phyloP scores from a whole-genome alignment of 2,797 vertebrate genomes.

The Eleutherodactylus coqui region DNA sequence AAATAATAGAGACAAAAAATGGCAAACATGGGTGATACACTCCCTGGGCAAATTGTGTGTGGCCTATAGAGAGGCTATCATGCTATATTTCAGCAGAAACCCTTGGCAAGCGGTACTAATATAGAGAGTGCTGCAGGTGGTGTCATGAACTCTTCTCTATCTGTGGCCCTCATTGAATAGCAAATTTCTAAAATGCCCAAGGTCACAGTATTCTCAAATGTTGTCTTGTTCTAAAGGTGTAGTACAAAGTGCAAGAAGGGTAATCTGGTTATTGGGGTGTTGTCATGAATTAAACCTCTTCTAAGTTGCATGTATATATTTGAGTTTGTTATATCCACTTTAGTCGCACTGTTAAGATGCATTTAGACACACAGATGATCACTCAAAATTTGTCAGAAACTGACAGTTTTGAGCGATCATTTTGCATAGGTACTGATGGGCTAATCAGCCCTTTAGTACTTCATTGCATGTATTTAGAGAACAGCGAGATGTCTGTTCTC shows the following conservation, averaged over 20 bases:
- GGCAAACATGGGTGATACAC: neutral
- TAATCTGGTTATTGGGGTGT: neutral
- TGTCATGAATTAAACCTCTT: neutral
- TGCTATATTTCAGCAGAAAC: neutral
- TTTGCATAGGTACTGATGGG: no score
- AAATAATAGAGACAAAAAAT: slow-evolving; percentile 16
- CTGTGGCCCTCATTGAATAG: slow-evolving; percentile 15
- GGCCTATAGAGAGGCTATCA: neutral
- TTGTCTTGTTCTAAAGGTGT: neutral
- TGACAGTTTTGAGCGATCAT: no score
- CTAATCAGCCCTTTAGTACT: no score
- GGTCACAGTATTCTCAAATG: slow-evolving; percentile 24
- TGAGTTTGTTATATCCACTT: neutral
- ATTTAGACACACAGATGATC: no score
- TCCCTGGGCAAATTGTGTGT: neutral
- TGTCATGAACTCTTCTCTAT: slow-evolving; percentile 32
- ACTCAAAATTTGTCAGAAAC: no score
- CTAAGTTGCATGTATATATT: neutral
- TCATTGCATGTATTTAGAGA: no score
- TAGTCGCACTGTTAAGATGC: no score
- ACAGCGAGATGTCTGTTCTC: no score
- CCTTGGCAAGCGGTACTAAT: slow-evolving; percentile 6
- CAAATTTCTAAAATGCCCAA: slow-evolving; percentile 38
- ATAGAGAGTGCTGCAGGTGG: slow-evolving; percentile 13
- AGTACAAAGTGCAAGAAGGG: slow-evolving; percentile 11